Conservation (phyloP, 2,797 vertebrate species). For the Netta rufina region DNA sequence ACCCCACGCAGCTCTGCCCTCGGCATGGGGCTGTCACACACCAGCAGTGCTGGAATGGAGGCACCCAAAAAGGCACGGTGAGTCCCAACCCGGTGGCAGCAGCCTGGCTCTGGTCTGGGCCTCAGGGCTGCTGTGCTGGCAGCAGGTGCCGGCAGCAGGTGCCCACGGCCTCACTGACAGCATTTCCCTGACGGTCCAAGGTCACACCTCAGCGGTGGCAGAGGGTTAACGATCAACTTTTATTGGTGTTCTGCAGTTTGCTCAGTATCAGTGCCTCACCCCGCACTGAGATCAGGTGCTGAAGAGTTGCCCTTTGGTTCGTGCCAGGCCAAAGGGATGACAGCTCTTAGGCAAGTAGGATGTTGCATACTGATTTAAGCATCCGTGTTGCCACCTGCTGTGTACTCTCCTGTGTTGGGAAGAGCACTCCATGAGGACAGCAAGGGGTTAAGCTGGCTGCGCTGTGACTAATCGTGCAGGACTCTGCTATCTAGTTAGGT, state of each 20-base stretch:
- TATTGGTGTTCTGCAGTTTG: background rate
- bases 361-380: accelerated
- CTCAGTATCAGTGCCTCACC: background rate
- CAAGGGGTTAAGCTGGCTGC: constrained; percentile 23
- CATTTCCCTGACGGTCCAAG: background rate
- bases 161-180: background rate
- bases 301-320: background rate
- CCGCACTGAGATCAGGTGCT: background rate
- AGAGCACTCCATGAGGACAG: background rate
- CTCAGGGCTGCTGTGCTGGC: accelerated
- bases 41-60: accelerated
- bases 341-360: background rate
- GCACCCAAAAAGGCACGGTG: accelerated
- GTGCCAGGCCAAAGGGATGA: background rate
- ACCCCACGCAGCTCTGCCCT: accelerated
- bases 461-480: constrained; percentile 40
- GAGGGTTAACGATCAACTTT: constrained; percentile 60
- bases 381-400: background rate
- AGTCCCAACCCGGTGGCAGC: background rate
- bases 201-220: background rate
- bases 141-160: accelerated
- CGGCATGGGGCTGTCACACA: accelerated
- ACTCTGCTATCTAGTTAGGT: constrained; percentile 58
- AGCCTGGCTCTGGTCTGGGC: background rate
- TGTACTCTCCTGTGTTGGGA: accelerated